Evolutionary conservation across 2,888 invertebrate genomes (phyloP), one percentile per base, ranked within the genome.

Genomic region (Phortica okadai): DNA sequence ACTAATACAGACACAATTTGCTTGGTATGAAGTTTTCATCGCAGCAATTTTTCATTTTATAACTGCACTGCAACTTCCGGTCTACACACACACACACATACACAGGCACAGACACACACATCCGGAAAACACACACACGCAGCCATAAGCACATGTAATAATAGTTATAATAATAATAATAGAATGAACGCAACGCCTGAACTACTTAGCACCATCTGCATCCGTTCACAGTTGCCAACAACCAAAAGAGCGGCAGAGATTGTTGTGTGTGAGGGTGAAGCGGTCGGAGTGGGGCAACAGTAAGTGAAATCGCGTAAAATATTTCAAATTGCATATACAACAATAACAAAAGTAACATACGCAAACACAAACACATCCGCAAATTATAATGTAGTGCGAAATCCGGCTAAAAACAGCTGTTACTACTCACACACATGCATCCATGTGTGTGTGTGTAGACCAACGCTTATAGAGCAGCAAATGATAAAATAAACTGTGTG

Each of bases 181-280:
- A 42, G 44, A 41, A 67, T 67, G 42, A 67, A 44, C 67, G 44
- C 67, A 16, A 11, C 42, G 44, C 67, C 21, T 42, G 44, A 67
- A 44, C 67, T 42, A 67, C n/a, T 67, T 67, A 67, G 67, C 67
- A 67, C 67, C 67, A 67, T 42, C 67, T 67, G 16, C 67, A 62
- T 62, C 62, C 62, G 62, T 25, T 62, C 10, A 25, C 21, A 21
- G 62, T 25, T 25, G 62, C 21, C 62, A 62, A 62, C 62, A 62
- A 62, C 62, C 21, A 16, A 21, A 25, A 50, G 5, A 2, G 50
- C 50, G 50, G 50, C 33, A 2, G 50, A 50, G 50, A 50, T 50
- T 50, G 50, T 11, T 50, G 50, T 11, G 50, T 5, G 10, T 50
- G 50, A 14, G 2, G 14, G 10, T 6, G 50, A 3, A 8, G 14